Base-by-base conservation (phyloP, 2,888 invertebrate genomes). In the Cyclophora albipunctata region DNA sequence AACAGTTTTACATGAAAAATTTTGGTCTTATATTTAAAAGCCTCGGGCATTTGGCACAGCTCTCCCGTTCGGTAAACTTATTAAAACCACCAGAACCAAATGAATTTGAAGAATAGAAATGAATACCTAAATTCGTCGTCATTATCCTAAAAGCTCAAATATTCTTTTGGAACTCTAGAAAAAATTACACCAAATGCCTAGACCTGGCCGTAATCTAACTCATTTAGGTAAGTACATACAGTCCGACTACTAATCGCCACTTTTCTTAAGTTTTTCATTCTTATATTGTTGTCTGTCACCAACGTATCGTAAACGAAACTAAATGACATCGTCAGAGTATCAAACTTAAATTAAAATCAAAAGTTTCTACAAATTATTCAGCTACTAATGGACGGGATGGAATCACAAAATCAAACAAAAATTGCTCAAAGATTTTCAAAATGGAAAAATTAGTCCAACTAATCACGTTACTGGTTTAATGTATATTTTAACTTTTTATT, bases 311-410 rank as follows among this genome's bases (percentile, higher is more conserved):
- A 20, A 20, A 20, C 20, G 20, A 20, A 20, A 20, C 20, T 20
- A 20, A 20, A 20, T 2, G 20, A 20, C 20, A 20, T 20, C 20
- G 20, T 20, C 20, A 20, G 20, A 20, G 20, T 20, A 20, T 20
- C 20, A 20, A 20, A 20, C 20, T 20, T 20, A 20, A 20, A 20
- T 20, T 20, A 20, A 20, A 20, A 20, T 1, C 20, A 50, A 60
- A 56, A 52, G 46, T 54, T 52, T 55, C 71, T 74, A 76, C 63
- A 75, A 78, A 78, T 66, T 60, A 78, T 74, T 73, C 54, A 52
- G 59, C 75, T 80, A 80, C 64, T 48, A 62, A 73, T 87, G 88
- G 87, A 88, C 88, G 88, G 87, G 87, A 78, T 69, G 73, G 70
- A 85, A 73, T 81, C 78, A 84, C 83, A 78, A 77, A 77, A 67